Base-by-base conservation (phyloP, 1,140 invertebrate genomes). In the Mesaphorura yosii region DNA sequence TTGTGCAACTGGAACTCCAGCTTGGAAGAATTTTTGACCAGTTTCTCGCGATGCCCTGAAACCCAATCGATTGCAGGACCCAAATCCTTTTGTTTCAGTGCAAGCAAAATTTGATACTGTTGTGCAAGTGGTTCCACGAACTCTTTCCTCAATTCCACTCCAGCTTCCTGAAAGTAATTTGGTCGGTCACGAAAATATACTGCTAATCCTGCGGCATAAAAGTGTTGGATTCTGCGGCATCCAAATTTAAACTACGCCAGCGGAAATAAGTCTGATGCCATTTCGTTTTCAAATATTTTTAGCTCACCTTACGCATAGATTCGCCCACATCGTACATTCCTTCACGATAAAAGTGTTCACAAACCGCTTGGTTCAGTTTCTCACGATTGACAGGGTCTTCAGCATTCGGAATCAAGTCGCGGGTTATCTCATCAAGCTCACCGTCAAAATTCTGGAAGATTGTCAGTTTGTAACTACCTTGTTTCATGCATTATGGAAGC, bases 281-380 rank as follows among this genome's bases (percentile, higher is more conserved):
- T 47, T 31, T n/a, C n/a, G n/a, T n/a, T n/a, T n/a, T n/a, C n/a
- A n/a, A n/a, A n/a, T 20, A 25, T 23, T n/a, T 39, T n/a, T 15
- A 49, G 19, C 26, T 64, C 68, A 81, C 76, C 48, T 72, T 68
- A 10, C 82, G 79, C 57, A 96, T 72, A 65, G 82, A 78, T 67
- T 91, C 84, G 17, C 87, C 88, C 53, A 92, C 87, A 58, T 90
- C 84, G 28, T 90, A 72, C 78, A 87, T 82, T 39, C 92, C 92
- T 72, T 94, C 88, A 55, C 92, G 78, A 67, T 91, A 86, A 67
- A 95, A 89, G 76, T 98, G 92, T 67, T 96, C 88, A 64, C 88
- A 90, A 37, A 97, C 88, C 17, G 92, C 87, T 73, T 93, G 83
- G 72, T 96, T 94, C 39, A 96, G 72, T n/a, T n/a, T n/a, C n/a